A percentile compares a stretch with the other conserved stretches of the same genome.
These are phyloP conservation scores for Hipposideros armiger DNA, from an alignment of 2,113 vertebrate species.

Conservation along the genomic window DNA sequence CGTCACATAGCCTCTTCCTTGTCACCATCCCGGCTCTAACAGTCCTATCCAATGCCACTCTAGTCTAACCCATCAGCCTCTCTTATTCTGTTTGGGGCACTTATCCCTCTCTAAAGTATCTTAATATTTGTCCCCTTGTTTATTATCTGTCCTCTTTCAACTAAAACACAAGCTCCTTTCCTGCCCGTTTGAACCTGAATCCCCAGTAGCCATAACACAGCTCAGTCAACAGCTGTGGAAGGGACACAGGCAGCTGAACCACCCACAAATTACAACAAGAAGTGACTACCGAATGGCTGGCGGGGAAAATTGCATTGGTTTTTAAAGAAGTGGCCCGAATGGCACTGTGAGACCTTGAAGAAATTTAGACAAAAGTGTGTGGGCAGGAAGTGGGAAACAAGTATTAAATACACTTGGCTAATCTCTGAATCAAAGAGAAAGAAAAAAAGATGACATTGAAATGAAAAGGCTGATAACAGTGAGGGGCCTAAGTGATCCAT, in stretches of 20 bases:
- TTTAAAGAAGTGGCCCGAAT: background rate
- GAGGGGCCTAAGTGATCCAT: fast-evolving
- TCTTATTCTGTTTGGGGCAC: background rate
- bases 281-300: background rate
- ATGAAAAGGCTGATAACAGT: fast-evolving
- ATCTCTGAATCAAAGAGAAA: conserved; percentile 62
- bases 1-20: background rate
- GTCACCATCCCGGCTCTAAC: background rate
- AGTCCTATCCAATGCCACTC: fast-evolving
- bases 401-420: background rate
- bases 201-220: fast-evolving
- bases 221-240: fast-evolving
- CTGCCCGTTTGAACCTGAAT: background rate
- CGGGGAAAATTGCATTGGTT: background rate
- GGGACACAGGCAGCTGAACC: background rate
- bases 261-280: background rate
- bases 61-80: background rate
- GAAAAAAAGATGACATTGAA: background rate
- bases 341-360: conserved; percentile 41
- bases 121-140: background rate
- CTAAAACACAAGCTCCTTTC: background rate
- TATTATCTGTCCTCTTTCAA: background rate
- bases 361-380: conserved; percentile 52
- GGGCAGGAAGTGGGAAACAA: conserved; percentile 62
- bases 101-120: fast-evolving